A percentile compares a stretch with the other conserved stretches of the same genome.
Conservation (phyloP, 1,140 invertebrate genomes). For the Eriocheir sinensis region DNA sequence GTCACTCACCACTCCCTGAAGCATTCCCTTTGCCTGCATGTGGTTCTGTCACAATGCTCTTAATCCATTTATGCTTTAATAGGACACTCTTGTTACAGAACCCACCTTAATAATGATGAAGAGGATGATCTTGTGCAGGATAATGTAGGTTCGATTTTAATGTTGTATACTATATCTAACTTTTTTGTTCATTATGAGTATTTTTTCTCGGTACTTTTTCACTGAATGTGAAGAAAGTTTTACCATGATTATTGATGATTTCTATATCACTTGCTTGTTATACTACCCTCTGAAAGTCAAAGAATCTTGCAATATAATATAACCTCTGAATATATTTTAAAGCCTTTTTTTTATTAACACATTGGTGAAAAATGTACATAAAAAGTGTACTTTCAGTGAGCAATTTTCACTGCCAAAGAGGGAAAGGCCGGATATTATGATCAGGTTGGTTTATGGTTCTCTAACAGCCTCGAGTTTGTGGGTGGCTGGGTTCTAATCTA, state of each 20-base stretch:
- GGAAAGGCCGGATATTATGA: neutral
- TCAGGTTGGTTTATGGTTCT: neutral
- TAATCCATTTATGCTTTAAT: neutral
- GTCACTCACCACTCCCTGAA: neutral
- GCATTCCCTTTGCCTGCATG: constrained; percentile 19
- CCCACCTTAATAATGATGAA: neutral
- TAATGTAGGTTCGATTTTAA: neutral
- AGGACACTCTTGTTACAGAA: constrained; percentile 1
- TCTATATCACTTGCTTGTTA: neutral
- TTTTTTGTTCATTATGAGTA: constrained; percentile 1
- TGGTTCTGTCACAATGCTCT: constrained; percentile 13
- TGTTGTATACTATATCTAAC: neutral
- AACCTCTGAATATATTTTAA: neutral
- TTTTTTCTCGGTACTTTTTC: neutral
- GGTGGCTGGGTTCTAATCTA: constrained; percentile 1
- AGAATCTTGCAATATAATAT: neutral
- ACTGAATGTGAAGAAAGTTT: neutral
- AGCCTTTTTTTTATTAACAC: constrained; percentile 26
- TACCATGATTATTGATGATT: neutral
- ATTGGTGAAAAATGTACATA: neutral
- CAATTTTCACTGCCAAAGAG: neutral
- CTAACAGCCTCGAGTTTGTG: neutral
- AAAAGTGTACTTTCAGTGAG: neutral
- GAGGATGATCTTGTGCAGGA: neutral
- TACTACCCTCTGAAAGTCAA: neutral